Base-by-base conservation (phyloP, 2,888 invertebrate species). In the Cryptosula pallasiana region DNA sequence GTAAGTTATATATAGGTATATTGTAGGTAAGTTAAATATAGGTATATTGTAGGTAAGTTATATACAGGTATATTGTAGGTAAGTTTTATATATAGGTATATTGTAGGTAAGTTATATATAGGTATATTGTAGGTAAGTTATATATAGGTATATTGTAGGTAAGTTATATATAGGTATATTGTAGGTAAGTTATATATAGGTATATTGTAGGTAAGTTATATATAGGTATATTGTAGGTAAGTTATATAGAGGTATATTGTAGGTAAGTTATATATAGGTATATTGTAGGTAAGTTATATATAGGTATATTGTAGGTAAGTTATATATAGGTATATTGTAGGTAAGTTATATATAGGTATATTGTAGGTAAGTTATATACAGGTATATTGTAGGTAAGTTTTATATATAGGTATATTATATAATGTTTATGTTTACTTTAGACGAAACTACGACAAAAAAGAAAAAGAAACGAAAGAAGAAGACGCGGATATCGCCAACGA, bases 401-500 rank as follows among this genome's bases (percentile, higher is more conserved):
- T 45, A 45, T 5, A 45, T 45, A 45, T 45, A 45, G 5, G 20
- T 45, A 45, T 45, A 45, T 13, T 45, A 45, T 45, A 45, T 45
- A 45, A 45, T 45, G 20, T 45, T 45, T 5, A 45, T 45, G 45
- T 45, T 13, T 45, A 63, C 5, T 63, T 25, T 63, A 63, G 63
- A 63, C 3, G 63, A 63, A 63, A 55, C 55, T 13, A 63, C 63
- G 16, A 63, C 32, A 13, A 63, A 63, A n/a, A 63, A 63, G 63
- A 63, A 63, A 27, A 63, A 63, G 27, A 63, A 63, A 32, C 27
- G 63, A 32, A 63, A 63, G 27, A 63, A 63, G 63, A 63, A 63
- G 27, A n/a, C 63, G 2, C 2, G 63, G 32, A 63, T 63, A 63
- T 63, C 34, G 13, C 63, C 63, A 13, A 63, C 45, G 9, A 45